Conservation (phyloP, 2,797 vertebrate species). For the Cetoscarus ocellatus region DNA sequence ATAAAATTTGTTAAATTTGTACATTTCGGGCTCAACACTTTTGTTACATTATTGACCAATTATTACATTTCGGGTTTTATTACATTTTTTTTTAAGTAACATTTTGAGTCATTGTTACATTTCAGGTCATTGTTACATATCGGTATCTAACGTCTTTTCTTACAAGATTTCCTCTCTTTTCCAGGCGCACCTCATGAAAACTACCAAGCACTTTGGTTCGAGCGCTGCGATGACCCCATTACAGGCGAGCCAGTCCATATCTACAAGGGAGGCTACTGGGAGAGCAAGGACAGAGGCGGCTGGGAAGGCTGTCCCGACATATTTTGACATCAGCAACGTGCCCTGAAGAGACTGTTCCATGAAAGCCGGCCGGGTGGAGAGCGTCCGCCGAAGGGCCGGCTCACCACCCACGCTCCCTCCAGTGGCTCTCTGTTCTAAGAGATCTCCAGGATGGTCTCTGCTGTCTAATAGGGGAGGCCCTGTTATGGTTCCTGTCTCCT, state of each 20-base stretch:
- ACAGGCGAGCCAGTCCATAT: slow-evolving; percentile 91
- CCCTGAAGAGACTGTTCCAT: slow-evolving; percentile 52
- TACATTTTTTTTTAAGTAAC: no score
- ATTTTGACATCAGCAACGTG: slow-evolving; percentile 83
- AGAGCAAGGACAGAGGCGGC: slow-evolving; percentile 91
- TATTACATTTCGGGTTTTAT: no score
- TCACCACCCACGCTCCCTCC: slow-evolving; percentile 28
- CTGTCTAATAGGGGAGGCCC: slow-evolving; percentile 43
- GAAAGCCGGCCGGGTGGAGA: slow-evolving; percentile 21
- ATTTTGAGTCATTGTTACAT: no score
- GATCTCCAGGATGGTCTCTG: slow-evolving; percentile 63
- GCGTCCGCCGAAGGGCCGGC: slow-evolving; percentile 30
- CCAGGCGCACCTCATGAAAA: slow-evolving; percentile 88
- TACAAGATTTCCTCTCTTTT: slow-evolving; percentile 4
- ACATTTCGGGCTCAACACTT: no score
- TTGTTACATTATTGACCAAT: no score
- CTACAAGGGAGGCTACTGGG: slow-evolving; percentile 96
- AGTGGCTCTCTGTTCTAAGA: slow-evolving; percentile 80
- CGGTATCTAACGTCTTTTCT: neutral
- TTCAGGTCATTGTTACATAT: no score
- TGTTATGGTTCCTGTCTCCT: slow-evolving; percentile 38
- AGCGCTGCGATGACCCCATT: slow-evolving; percentile 87
- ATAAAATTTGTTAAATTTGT: no score
- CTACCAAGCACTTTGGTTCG: slow-evolving; percentile 94
- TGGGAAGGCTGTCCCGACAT: slow-evolving; percentile 92